Evolutionary conservation across 1,140 invertebrate species (phyloP).

Genomic region (Bombus pascuorum): DNA sequence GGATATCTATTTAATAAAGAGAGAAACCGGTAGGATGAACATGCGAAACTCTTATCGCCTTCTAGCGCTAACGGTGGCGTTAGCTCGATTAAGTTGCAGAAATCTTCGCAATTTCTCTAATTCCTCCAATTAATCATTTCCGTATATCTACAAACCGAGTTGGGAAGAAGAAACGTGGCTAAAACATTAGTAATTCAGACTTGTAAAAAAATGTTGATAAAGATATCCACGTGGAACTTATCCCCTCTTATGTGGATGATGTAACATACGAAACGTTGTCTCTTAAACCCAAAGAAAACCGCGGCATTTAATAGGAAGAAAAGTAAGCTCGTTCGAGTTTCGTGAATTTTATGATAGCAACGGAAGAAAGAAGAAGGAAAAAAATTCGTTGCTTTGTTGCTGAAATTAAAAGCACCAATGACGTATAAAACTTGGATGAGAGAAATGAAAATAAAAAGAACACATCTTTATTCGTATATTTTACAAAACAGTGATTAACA

Average conservation of each 20-base stretch:
- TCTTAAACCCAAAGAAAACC: not conserved
- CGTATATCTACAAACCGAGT: not conserved
- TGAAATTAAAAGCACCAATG: not conserved
- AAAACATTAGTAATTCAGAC: too few relatives aligned
- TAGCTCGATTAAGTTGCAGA: too few relatives aligned
- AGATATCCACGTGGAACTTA: not conserved
- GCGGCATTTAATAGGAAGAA: too few relatives aligned
- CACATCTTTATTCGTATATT: too few relatives aligned
- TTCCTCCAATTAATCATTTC: not conserved
- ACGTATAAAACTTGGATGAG: not conserved
- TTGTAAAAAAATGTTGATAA: not conserved
- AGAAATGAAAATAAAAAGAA: too few relatives aligned
- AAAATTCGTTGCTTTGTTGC: too few relatives aligned
- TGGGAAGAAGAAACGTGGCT: too few relatives aligned
- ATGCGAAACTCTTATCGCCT: not conserved
- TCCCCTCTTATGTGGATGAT: not conserved
- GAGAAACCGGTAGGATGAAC: conserved; percentile 13
- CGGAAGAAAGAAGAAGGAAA: too few relatives aligned
- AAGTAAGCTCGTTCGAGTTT: not conserved
- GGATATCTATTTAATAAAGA: not conserved
- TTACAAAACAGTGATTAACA: too few relatives aligned
- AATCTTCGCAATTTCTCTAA: not conserved
- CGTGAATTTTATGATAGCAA: not conserved
- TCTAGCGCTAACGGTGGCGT: not conserved
- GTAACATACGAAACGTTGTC: not conserved